These are phyloP conservation scores for Drosophila tanythrix DNA, from an alignment of 2,888 invertebrate genomes.

Conservation along the genomic window DNA sequence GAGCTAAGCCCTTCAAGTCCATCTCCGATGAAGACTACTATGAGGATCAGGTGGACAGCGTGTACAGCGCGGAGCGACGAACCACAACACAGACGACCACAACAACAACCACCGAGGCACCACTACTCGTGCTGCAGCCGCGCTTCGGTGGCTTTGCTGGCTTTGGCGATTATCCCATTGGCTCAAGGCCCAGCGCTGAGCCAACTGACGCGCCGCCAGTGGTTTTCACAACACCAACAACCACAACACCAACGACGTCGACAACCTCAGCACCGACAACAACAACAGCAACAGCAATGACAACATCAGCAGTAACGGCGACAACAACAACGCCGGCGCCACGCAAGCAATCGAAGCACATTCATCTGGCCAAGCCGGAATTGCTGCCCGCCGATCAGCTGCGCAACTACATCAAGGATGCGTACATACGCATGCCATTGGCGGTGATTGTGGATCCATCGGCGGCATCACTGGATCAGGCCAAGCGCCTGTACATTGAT, in stretches of 20 bases:
- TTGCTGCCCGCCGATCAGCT: conserved; percentile 84
- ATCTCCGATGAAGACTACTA: conserved; percentile 80
- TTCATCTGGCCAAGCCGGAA: conserved; percentile 75
- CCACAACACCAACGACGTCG: conserved; percentile 45
- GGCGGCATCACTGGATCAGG: conserved; percentile 81
- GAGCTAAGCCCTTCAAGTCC: conserved; percentile 52
- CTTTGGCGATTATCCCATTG: conserved; percentile 35
- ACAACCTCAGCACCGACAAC: conserved; percentile 53
- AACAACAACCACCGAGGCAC: conserved; percentile 40
- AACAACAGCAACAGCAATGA: conserved; percentile 46
- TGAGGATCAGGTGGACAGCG: conserved; percentile 60
- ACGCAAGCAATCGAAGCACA: conserved; percentile 82
- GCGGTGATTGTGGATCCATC: conserved; percentile 85
- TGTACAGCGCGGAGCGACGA: conserved; percentile 23
- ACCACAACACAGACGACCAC: conserved; percentile 21
- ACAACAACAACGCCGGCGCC: conserved; percentile 49
- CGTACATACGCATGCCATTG: conserved; percentile 84
- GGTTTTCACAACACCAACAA: conserved; percentile 9
- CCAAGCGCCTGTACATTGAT: conserved; percentile 83
- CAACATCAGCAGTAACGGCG: conserved; percentile 48
- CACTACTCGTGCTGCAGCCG: conserved; percentile 40
- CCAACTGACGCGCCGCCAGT: conserved; percentile 27
- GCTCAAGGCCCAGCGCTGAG: conserved; percentile 1
- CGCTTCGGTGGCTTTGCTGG: conserved; percentile 48
- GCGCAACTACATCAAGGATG: conserved; percentile 84